These are phyloP conservation scores for Sebastes kiyomatsui DNA, from an alignment of 2,797 vertebrate genomes.

Conservation along the genomic window DNA sequence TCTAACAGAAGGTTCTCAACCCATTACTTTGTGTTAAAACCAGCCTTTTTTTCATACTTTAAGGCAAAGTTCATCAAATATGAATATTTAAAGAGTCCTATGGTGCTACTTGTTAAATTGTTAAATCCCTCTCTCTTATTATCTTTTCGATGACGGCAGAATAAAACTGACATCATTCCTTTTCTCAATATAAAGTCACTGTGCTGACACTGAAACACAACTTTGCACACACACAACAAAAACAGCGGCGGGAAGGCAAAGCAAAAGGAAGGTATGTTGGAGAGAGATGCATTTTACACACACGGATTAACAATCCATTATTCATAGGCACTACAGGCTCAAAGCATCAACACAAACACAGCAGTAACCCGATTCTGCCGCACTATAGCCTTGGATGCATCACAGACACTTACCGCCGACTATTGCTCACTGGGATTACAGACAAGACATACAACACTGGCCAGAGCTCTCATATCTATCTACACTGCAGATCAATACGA, in stretches of 20 bases:
- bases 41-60: constrained; percentile 1
- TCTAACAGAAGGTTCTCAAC: constrained; percentile 15
- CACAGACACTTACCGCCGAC: constrained; percentile 39
- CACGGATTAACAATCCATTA: constrained; percentile 67
- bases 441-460: constrained; percentile 12
- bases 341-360: constrained; percentile 59
- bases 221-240: constrained; percentile 6
- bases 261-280: neutral
- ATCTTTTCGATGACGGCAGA: constrained; percentile 42
- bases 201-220: constrained; percentile 25
- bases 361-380: constrained; percentile 44
- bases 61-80: constrained; percentile 46
- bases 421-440: constrained; percentile 45
- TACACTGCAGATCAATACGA: constrained; percentile 51
- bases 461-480: constrained; percentile 39
- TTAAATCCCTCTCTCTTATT: constrained; percentile 45
- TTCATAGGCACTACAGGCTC: constrained; percentile 49
- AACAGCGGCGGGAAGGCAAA: constrained; percentile 1
- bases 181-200: constrained; percentile 19
- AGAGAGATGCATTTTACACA: constrained; percentile 53
- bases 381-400: constrained; percentile 32
- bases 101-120: constrained; percentile 53
- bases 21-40: constrained; percentile 23
- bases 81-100: constrained; percentile 57
- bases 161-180: constrained; percentile 28